These are phyloP conservation scores for Chironomus striatipennis DNA, from an alignment of 1,140 invertebrate genomes.

Conservation along the genomic window DNA sequence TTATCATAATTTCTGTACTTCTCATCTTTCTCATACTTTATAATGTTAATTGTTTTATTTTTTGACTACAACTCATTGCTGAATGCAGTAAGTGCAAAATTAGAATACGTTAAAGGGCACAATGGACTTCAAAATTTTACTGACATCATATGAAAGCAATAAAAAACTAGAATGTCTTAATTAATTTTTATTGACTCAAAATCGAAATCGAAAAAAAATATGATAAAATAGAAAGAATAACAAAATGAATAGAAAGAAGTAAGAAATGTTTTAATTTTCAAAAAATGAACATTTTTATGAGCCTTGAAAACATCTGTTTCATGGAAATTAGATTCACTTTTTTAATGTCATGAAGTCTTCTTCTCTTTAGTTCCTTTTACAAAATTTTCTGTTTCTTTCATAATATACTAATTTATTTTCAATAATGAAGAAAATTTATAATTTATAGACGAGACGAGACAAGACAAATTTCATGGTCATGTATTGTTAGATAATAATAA, in stretches of 20 bases:
- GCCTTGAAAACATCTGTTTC: conserved; percentile 7
- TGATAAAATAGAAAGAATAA: neutral
- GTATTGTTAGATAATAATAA: no score
- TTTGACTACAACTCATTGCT: no score
- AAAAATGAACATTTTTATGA: neutral
- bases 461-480: no score
- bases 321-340: neutral
- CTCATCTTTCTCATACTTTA: no score
- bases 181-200: conserved; percentile 10
- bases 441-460: neutral
- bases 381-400: neutral
- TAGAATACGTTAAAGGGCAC: no score
- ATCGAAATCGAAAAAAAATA: neutral
- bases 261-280: no score
- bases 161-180: neutral
- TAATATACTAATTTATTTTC: neutral
- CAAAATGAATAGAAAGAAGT: neutral
- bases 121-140: no score
- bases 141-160: no score
- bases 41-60: no score
- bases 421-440: neutral
- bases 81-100: no score
- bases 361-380: neutral
- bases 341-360: conserved; percentile 13
- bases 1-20: no score